Evolutionary conservation across 2,888 invertebrate species (phyloP).

Genomic region (Patella ulyssiponensis): DNA sequence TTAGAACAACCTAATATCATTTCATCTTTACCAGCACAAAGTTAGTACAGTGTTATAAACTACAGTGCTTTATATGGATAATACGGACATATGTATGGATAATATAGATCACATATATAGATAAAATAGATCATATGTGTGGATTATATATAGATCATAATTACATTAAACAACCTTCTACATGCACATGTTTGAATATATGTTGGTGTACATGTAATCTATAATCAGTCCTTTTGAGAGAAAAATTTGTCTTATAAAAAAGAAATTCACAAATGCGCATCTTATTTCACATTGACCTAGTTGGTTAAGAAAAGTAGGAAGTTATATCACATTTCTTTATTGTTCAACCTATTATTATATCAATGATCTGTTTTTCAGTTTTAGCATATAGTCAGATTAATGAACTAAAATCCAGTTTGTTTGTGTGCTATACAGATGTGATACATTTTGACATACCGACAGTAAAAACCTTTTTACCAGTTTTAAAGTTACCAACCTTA

Average conservation of each 20-base stretch:
- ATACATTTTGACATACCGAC: conserved; percentile 55
- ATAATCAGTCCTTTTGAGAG: too few species aligned
- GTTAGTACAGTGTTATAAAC: conserved; percentile 45
- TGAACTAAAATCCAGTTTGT: conserved; percentile 55
- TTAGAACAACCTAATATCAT: conserved; percentile 67
- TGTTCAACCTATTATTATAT: too few species aligned
- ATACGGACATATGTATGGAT: background rate
- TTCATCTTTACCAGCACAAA: conserved; percentile 64
- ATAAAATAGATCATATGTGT: background rate
- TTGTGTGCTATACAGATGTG: conserved; percentile 62
- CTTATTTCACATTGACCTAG: too few species aligned
- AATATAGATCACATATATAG: background rate
- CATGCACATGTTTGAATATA: too few species aligned
- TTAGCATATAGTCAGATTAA: conserved; percentile 61
- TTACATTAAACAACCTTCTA: too few species aligned
- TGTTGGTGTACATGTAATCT: too few species aligned
- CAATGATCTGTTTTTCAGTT: conserved; percentile 49
- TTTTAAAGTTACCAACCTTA: conserved; percentile 33
- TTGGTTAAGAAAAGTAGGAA: too few species aligned
- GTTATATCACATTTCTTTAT: too few species aligned
- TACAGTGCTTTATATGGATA: background rate
- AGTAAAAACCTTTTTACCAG: conserved; percentile 56
- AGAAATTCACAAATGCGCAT: too few species aligned
- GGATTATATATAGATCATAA: background rate
- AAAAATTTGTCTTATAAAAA: too few species aligned